These are phyloP conservation scores for Neodiprion virginianus DNA, from an alignment of 1,140 invertebrate species.

Conservation along the genomic window DNA sequence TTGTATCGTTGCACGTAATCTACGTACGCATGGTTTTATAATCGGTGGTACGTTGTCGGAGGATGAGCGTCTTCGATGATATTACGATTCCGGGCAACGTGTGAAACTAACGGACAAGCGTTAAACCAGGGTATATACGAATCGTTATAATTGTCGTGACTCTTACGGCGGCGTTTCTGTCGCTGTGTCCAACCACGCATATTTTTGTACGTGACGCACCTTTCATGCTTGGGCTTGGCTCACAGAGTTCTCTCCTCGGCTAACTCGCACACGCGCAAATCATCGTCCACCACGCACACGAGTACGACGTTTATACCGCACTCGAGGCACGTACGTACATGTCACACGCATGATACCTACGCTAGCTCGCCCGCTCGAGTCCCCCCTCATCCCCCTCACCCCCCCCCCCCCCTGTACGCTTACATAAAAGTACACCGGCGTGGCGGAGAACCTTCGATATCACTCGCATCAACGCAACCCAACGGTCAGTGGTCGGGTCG, in stretches of 20 bases:
- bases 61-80: too few relatives aligned
- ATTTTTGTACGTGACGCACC: conserved; percentile 7
- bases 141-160: not conserved
- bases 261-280: not conserved
- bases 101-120: too few relatives aligned
- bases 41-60: too few relatives aligned
- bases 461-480: not conserved
- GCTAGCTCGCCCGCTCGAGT: too few relatives aligned
- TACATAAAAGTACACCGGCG: not conserved
- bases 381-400: not conserved
- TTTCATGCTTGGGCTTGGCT: conserved; percentile 1
- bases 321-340: not conserved
- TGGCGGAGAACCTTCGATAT: not conserved
- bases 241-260: not conserved
- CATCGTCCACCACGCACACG: not conserved
- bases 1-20: too few relatives aligned
- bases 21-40: too few relatives aligned
- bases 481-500: conserved; percentile 6
- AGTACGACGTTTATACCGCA: not conserved
- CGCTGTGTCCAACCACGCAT: not conserved
- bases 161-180: not conserved
- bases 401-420: not conserved
- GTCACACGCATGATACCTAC: too few relatives aligned
- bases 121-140: too few relatives aligned
- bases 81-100: too few relatives aligned